These are phyloP conservation scores for Ormia ochracea DNA, from an alignment of 2,888 invertebrate genomes.

Conservation along the genomic window DNA sequence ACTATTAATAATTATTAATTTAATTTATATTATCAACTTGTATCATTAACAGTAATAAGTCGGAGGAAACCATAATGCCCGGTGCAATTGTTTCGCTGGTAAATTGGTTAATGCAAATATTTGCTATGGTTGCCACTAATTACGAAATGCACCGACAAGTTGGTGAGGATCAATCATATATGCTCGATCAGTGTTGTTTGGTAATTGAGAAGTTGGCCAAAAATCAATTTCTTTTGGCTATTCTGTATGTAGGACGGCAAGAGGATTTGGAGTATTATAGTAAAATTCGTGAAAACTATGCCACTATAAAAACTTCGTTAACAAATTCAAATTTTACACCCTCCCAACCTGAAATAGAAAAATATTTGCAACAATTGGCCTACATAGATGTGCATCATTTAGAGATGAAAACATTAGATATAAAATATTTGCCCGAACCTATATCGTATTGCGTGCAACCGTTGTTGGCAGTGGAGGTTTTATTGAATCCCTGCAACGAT, in stretches of 20 bases:
- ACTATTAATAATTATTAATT: not conserved
- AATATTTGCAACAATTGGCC: conserved; percentile 72
- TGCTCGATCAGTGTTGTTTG: conserved; percentile 83
- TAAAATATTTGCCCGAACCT: conserved; percentile 79
- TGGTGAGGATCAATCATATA: conserved; percentile 77
- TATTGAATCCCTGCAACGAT: conserved; percentile 90
- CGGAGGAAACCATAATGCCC: conserved; percentile 91
- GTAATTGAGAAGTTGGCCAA: conserved; percentile 83
- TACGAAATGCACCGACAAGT: conserved; percentile 71
- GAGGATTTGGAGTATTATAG: conserved; percentile 84
- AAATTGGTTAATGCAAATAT: conserved; percentile 88
- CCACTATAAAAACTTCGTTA: conserved; percentile 72
- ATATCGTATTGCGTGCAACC: conserved; percentile 87
- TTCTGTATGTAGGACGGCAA: conserved; percentile 89
- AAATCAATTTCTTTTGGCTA: conserved; percentile 87
- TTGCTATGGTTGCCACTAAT: conserved; percentile 74
- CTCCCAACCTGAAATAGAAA: conserved; percentile 68
- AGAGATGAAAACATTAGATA: conserved; percentile 78
- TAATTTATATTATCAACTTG: not conserved
- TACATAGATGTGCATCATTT: conserved; percentile 74
- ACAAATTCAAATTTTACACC: conserved; percentile 72
- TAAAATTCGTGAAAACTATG: conserved; percentile 85
- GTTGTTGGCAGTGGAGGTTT: conserved; percentile 88
- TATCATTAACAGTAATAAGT: conserved; percentile 82
- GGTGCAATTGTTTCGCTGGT: conserved; percentile 88